These are phyloP conservation scores for Mesorhabditis belari DNA, from an alignment of 2,888 invertebrate genomes.

Conservation along the genomic window DNA sequence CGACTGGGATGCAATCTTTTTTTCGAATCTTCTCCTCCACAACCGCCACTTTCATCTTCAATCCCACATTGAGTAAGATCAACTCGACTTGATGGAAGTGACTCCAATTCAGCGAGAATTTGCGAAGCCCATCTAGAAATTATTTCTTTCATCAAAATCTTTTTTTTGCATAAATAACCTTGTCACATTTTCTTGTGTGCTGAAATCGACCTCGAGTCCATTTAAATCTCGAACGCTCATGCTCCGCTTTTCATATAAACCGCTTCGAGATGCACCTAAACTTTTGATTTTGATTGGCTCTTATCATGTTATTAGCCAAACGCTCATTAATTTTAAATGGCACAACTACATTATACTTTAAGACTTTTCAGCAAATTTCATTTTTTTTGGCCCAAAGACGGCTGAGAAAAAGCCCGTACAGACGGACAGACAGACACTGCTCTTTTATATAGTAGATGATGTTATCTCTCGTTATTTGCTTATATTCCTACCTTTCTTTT, in stretches of 20 bases:
- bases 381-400: too few relatives aligned
- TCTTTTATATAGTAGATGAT: too few relatives aligned
- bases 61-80: slow-evolving; percentile 5
- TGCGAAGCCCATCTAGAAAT: slow-evolving; percentile 32
- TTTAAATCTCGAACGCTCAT: slow-evolving; percentile 30
- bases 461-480: too few relatives aligned
- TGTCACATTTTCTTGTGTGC: slow-evolving; percentile 26
- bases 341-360: neutral
- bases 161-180: slow-evolving; percentile 4
- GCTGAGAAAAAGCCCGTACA: too few relatives aligned
- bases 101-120: slow-evolving; percentile 35
- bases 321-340: too few relatives aligned
- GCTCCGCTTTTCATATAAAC: slow-evolving; percentile 14
- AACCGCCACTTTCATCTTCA: too few relatives aligned
- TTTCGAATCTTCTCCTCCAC: too few relatives aligned
- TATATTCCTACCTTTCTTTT: too few relatives aligned
- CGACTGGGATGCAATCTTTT: neutral
- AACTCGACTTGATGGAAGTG: slow-evolving; percentile 24
- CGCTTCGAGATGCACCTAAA: neutral
- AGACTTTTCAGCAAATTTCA: too few relatives aligned
- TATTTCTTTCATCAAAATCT: neutral
- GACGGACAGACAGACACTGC: too few relatives aligned
- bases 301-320: too few relatives aligned
- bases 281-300: too few relatives aligned
- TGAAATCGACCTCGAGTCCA: slow-evolving; percentile 29